Evolutionary conservation across 2,797 vertebrate species (phyloP).

Genomic region (Garrulus glandarius): DNA sequence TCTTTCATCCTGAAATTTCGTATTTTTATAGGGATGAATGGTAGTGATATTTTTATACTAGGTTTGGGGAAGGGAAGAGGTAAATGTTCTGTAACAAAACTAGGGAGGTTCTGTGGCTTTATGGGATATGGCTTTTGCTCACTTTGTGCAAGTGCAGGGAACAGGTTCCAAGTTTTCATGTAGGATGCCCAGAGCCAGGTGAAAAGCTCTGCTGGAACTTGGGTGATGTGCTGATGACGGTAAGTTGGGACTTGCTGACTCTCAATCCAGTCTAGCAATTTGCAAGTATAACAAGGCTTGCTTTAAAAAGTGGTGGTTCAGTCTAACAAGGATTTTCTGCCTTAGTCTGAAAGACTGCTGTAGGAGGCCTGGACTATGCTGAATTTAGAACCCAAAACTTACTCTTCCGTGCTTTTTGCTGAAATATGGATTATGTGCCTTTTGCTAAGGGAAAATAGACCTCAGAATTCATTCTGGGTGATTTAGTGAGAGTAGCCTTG

Average conservation of each 20-base stretch:
- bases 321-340: neutral
- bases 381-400: neutral
- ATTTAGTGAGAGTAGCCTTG: neutral
- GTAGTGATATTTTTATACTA: neutral
- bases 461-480: neutral
- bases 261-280: neutral
- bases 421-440: neutral
- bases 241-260: neutral
- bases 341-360: neutral
- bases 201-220: neutral
- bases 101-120: neutral
- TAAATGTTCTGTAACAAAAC: neutral
- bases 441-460: neutral
- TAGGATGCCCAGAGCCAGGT: neutral
- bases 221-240: rapidly evolving
- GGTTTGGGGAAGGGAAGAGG: neutral
- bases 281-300: neutral
- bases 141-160: neutral
- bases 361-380: neutral
- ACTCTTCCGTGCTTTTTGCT: neutral
- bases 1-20: neutral
- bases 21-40: neutral
- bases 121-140: neutral
- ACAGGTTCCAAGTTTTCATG: neutral
- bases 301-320: neutral